Conservation (phyloP, 2,113 vertebrate genomes). For the Amia ocellicauda region DNA sequence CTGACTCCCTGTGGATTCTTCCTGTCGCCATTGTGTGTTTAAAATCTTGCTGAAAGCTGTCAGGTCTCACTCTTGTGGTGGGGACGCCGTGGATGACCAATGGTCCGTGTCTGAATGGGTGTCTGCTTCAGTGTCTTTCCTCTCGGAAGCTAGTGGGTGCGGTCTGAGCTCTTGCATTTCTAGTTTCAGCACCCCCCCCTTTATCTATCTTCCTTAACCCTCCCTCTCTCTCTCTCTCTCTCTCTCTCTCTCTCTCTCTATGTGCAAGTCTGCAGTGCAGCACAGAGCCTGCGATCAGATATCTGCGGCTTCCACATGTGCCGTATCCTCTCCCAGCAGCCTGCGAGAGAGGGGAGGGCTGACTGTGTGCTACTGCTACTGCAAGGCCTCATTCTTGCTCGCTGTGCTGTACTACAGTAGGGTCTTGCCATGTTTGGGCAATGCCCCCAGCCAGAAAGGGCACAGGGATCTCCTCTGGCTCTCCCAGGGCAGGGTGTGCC, state of each 20-base stretch:
- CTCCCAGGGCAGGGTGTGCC: not conserved
- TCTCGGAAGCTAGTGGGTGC: conserved; percentile 6
- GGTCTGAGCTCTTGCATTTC: conserved; percentile 12
- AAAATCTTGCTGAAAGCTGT: too few species aligned
- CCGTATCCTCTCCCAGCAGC: not conserved
- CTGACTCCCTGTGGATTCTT: too few species aligned
- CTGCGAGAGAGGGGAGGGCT: conserved; percentile 8
- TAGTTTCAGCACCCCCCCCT: not conserved
- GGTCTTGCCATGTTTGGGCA: conserved; percentile 26
- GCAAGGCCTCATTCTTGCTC: not conserved
- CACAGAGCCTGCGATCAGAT: conserved; percentile 11
- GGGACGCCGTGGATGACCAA: too few species aligned
- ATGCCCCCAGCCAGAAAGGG: not conserved
- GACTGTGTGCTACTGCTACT: not conserved
- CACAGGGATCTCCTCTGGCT: not conserved
- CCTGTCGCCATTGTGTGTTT: too few species aligned
- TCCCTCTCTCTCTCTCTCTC: not conserved
- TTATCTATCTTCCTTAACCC: not conserved
- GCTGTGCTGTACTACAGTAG: not conserved
- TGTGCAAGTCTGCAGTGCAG: conserved; percentile 26
- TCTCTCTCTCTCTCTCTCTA: conserved; percentile 19
- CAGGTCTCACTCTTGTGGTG: too few species aligned
- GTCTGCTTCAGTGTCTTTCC: conserved; percentile 33
- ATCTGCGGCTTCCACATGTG: not conserved
- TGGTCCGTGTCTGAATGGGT: conserved; percentile 14